A percentile compares a stretch with the other conserved stretches of the same genome.
These are phyloP conservation scores for Aplocera efformata DNA, from an alignment of 2,888 invertebrate species.

Conservation along the genomic window DNA sequence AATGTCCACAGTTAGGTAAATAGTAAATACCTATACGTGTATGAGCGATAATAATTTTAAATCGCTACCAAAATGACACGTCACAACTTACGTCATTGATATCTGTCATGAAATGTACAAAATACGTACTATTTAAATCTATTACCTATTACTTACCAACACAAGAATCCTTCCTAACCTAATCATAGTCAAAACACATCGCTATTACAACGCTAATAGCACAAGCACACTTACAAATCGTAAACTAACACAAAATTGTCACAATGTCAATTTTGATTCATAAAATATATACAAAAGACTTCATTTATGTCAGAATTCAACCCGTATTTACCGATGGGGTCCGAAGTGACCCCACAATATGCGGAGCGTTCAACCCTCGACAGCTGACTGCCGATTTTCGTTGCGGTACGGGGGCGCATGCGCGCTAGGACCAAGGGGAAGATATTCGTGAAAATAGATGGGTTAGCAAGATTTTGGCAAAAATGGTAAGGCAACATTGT, in stretches of 20 bases:
- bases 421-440: conserved; percentile 34
- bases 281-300: no score
- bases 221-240: conserved; percentile 5
- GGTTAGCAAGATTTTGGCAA: conserved; percentile 24
- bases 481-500: conserved; percentile 13
- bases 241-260: conserved; percentile 4
- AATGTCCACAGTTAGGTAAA: no score
- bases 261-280: not conserved
- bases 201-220: no score
- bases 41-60: no score
- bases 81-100: no score
- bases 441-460: conserved; percentile 28
- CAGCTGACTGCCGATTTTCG: conserved; percentile 60
- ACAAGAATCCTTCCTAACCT: no score
- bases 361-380: conserved; percentile 30
- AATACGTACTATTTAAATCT: no score
- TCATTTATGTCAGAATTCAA: conserved; percentile 13
- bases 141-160: no score
- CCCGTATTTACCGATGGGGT: conserved; percentile 13
- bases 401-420: conserved; percentile 42
- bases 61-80: no score
- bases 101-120: no score
- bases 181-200: no score
- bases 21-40: no score
- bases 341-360: conserved; percentile 14